Base-by-base conservation (phyloP, 2,113 vertebrate genomes). In the Petrocephalus zakoni region DNA sequence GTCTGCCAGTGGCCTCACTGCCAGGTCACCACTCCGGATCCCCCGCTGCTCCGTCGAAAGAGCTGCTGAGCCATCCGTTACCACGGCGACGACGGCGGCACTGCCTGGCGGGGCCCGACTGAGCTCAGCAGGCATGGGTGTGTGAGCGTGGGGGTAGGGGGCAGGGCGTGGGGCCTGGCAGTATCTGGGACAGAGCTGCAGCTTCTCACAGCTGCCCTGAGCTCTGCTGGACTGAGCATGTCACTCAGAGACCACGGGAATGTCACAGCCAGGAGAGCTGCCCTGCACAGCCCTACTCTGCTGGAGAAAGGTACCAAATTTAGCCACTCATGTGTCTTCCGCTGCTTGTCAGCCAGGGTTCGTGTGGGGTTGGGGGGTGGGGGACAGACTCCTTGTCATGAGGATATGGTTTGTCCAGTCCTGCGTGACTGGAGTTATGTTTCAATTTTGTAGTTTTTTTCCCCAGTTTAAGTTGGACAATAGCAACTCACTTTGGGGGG, bases 21-120 rank as follows among this genome's bases (percentile, higher is more conserved):
- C 90, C 95, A 94, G 95, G 94, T 96, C 94, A 94, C 93, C 93
- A 90, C 92, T 92, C 92, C 90, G 93, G 93, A 91, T 88, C 92
- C 91, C 91, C 88, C 42, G 94, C 93, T 92, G 91, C 92, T 93
- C 90, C 68, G 92, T 93, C 93, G 93, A 93, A 92, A 91, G 91
- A 91, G 89, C 93, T 92, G 93, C 87, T 90, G 93, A 93, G 94
- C 93, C 91, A 91, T 90, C 91, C 91, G 93, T 95, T 94, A 90
- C 94, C 92, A 94, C 94, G 86, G 94, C 91, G 93, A 95, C 92
- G 88, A 90, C 92, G 91, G 42, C 93, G 91, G 93, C 49, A 78
- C 49, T 25, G 83, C 58, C 58, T 75, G 51, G 82, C 21, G 47
- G 46, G 87, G 58, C 81, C 55, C 42, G 52, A 22, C 49, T 64